A percentile compares a stretch with the other conserved stretches of the same genome.
Conservation (phyloP, 1,140 invertebrate species). For the Drosophila ironensis region DNA sequence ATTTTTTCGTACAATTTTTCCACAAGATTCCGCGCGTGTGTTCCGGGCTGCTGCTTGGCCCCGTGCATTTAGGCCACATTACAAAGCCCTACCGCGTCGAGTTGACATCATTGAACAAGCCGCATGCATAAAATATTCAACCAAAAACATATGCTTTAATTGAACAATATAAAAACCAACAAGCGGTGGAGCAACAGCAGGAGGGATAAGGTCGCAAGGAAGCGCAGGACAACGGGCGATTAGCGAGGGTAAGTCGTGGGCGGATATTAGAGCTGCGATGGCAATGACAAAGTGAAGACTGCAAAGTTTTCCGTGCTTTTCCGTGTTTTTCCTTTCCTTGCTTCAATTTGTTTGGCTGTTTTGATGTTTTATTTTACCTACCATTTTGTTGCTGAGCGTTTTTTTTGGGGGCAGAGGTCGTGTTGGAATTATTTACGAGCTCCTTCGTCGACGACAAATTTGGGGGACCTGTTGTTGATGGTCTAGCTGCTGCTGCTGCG, state of each 20-base stretch:
- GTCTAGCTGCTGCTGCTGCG: background rate
- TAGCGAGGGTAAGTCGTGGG: conserved; percentile 20
- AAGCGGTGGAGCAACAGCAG: conserved; percentile 4
- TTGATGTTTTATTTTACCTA: conserved; percentile 19
- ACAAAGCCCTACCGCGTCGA: conserved; percentile 30
- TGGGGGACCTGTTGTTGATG: conserved; percentile 21
- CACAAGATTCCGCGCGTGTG: conserved; percentile 30
- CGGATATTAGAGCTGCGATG: conserved; percentile 4
- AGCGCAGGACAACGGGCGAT: conserved; percentile 10
- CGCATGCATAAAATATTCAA: conserved; percentile 60
- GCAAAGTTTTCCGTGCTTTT: background rate
- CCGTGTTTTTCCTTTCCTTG: background rate
- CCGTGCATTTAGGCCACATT: conserved; percentile 65
- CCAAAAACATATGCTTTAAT: conserved; percentile 31
- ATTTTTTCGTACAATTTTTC: conserved; percentile 32
- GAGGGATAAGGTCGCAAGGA: conserved; percentile 13
- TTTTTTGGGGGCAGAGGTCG: conserved; percentile 15
- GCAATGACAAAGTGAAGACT: conserved; percentile 26
- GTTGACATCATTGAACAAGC: conserved; percentile 27
- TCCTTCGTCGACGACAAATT: conserved; percentile 54
- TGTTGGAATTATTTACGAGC: conserved; percentile 49
- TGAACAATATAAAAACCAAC: conserved; percentile 23
- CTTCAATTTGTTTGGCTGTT: background rate
- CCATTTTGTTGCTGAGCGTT: conserved; percentile 18
- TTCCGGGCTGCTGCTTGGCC: no score